Evolutionary conservation across 2,113 vertebrate species (phyloP), one percentile per base, ranked within the genome.

Genomic region (Columbina picui): DNA sequence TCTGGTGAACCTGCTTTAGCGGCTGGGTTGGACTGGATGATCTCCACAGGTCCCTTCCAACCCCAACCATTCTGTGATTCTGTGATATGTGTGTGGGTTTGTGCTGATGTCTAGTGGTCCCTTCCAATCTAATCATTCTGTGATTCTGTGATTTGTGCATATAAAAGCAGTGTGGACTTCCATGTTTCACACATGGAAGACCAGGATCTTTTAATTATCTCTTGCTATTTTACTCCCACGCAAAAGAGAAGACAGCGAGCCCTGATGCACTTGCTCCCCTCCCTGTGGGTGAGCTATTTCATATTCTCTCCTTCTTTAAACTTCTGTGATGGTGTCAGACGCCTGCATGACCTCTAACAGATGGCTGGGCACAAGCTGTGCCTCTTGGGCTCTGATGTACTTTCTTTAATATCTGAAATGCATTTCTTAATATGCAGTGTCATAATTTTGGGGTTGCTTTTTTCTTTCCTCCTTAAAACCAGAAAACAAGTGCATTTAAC

Each of bases 401-500:
- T 85, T 74, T 49, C 74, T 94, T 70, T 61, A 47, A 9, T 38
- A 32, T 32, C 78, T 43, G 23, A 90, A 91, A 59, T 64, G 53
- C 55, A 43, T 64, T 93, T 87, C 67, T 91, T 87, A 79, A 84
- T 43, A 20, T 38, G 57, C 41, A 30, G 36, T 57, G 78, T 79
- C 84, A 84, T 76, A 78, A 52, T 82, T 84, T 87, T 55, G 60
- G 43, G 56, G 47, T 49, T 84, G 26, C 5, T 92, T 93, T 92
- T 56, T 84, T 38, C 43, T 82, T 94, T 50, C 26, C 39, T 55
- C 68, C 32, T 79, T 87, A 57, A 90, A 88, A 93, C 13, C 17
- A 89, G 76, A 74, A 84, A 92, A 74, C 36, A 21, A 93, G 91
- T 94, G 77, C 87, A 69, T 96, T 95, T 96, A 96, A 89, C 92